Evolutionary conservation across 1,140 invertebrate species (phyloP).

Genomic region (Drosophila carrolli): DNA sequence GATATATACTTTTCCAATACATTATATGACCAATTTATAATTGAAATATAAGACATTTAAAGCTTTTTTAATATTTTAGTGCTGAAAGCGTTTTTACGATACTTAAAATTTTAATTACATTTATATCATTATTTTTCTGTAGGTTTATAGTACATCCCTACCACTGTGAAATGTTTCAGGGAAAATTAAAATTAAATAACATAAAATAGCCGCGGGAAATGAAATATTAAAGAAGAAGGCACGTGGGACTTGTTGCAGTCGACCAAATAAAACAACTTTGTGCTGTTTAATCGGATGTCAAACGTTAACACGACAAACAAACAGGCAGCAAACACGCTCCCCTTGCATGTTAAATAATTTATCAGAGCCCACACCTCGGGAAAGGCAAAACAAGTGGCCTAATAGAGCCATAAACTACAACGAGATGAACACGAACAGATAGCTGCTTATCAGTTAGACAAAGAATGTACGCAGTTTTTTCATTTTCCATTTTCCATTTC

Average conservation of each 20-base stretch:
- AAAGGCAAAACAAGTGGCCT: slow-evolving; percentile 35
- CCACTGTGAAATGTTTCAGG: slow-evolving; percentile 5
- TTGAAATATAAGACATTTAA: too few species aligned
- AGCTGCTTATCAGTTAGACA: slow-evolving; percentile 36
- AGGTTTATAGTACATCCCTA: not conserved
- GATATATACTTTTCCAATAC: too few species aligned
- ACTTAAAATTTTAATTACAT: not conserved
- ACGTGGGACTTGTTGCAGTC: slow-evolving; percentile 12
- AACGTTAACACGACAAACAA: slow-evolving; percentile 36
- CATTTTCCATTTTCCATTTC: slow-evolving; percentile 34
- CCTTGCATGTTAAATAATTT: slow-evolving; percentile 29
- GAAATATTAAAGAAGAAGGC: slow-evolving; percentile 9
- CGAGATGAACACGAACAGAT: slow-evolving; percentile 51
- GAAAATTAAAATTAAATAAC: slow-evolving; percentile 34
- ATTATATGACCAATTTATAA: too few species aligned
- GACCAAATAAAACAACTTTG: slow-evolving; percentile 31
- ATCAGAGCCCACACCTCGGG: not conserved
- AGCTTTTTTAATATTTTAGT: not conserved
- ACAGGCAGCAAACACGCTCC: slow-evolving; percentile 14
- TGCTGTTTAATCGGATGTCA: slow-evolving; percentile 34
- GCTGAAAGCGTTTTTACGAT: too few species aligned
- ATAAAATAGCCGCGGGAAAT: slow-evolving; percentile 47
- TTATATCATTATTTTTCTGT: not conserved
- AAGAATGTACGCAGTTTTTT: slow-evolving; percentile 37
- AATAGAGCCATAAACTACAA: slow-evolving; percentile 62